Conservation (phyloP, 2,888 invertebrate species). For the Cheilosia soror region DNA sequence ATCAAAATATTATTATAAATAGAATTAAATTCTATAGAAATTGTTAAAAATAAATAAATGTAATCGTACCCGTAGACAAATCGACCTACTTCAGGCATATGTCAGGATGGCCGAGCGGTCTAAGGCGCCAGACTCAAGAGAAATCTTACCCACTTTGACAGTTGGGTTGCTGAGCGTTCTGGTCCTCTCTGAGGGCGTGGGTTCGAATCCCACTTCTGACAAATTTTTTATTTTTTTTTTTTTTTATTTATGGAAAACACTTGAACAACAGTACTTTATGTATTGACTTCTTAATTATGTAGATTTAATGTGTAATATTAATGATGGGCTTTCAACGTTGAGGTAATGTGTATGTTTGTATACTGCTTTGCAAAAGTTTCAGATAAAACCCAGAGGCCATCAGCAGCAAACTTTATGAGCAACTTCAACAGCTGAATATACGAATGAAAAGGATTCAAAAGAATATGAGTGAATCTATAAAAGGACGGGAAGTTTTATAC, state of each 20-base stretch:
- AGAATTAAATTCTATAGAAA: background rate
- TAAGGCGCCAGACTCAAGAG: slow-evolving; percentile 78
- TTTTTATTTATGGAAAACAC: background rate
- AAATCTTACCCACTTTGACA: slow-evolving; percentile 75
- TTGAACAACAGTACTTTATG: background rate
- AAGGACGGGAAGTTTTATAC: background rate
- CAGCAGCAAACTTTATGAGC: background rate
- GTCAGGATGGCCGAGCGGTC: slow-evolving; percentile 78
- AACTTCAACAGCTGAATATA: background rate
- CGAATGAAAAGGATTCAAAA: background rate
- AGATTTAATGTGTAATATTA: slow-evolving; percentile 9
- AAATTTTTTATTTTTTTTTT: slow-evolving; percentile 73
- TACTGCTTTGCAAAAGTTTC: background rate
- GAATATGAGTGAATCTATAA: background rate
- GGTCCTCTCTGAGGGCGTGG: slow-evolving; percentile 82
- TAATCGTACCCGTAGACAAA: background rate
- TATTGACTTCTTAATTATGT: background rate
- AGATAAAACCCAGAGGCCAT: background rate
- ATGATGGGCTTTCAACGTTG: background rate
- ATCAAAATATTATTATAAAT: too few species aligned
- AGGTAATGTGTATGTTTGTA: background rate
- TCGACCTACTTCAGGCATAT: background rate
- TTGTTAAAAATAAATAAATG: background rate
- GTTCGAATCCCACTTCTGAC: slow-evolving; percentile 82
- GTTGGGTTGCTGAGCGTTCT: slow-evolving; percentile 80